Evolutionary conservation across 2,113 vertebrate species (phyloP).

Genomic region (Carlito syrichta): DNA sequence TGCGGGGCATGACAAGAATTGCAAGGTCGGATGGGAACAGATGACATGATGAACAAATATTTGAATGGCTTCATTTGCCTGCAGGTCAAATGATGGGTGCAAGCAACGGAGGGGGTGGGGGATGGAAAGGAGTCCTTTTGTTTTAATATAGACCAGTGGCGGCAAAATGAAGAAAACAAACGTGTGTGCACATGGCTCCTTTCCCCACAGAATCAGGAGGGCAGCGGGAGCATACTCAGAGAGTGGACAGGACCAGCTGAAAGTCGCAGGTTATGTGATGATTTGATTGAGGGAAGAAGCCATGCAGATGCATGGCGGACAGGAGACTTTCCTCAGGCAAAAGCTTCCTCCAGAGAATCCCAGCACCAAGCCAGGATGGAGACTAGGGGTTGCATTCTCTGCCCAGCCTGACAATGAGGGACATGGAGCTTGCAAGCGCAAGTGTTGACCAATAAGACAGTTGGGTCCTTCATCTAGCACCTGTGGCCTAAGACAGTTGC

Average conservation of each 20-base stretch:
- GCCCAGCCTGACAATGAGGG: not conserved
- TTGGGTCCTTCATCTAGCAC: not conserved
- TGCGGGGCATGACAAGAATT: slow-evolving; percentile 87
- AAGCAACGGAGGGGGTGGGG: not conserved
- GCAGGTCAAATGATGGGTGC: slow-evolving; percentile 77
- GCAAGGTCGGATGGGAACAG: slow-evolving; percentile 87
- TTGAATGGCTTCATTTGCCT: slow-evolving; percentile 88
- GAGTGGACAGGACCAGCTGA: not conserved
- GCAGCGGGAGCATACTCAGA: not conserved
- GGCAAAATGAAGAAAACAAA: slow-evolving; percentile 48
- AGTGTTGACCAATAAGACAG: not conserved
- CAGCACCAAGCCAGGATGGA: not conserved
- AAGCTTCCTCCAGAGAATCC: not conserved
- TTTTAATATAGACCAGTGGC: not conserved
- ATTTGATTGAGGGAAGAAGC: not conserved
- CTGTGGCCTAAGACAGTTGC: not conserved
- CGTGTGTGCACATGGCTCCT: not conserved
- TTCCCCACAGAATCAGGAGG: not conserved
- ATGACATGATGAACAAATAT: slow-evolving; percentile 88
- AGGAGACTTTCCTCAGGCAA: not conserved
- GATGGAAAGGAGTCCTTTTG: slow-evolving; percentile 66
- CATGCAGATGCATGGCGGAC: not conserved
- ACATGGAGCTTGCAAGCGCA: not conserved
- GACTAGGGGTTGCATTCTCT: not conserved
- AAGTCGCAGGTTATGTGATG: not conserved